phyloP scores from a whole-genome alignment of 1,140 invertebrate species.

The Coenobita brevimanus region DNA sequence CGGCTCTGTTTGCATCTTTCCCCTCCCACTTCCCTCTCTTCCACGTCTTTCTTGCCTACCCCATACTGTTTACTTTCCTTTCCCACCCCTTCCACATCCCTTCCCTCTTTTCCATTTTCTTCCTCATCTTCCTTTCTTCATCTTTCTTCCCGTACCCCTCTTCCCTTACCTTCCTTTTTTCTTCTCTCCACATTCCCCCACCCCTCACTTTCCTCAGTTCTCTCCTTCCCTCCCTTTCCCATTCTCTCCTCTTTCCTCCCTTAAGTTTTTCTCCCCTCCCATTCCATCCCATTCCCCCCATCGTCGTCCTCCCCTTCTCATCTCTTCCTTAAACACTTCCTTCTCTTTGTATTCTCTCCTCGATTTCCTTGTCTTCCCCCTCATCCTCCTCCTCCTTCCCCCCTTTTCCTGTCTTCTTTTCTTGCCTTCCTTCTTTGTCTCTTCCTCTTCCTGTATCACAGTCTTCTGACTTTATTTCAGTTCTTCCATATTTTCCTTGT shows the following conservation, averaged over 20 bases:
- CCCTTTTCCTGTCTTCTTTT: neutral
- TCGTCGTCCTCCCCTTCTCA: neutral
- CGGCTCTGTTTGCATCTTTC: neutral
- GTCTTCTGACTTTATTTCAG: too few relatives aligned
- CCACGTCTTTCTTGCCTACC: too few relatives aligned
- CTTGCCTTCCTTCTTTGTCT: too few relatives aligned
- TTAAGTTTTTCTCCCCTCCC: neutral
- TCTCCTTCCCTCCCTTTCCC: constrained; percentile 1
- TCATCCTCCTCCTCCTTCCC: neutral
- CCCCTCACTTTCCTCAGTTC: neutral
- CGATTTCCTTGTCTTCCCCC: neutral
- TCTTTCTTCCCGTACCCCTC: neutral
- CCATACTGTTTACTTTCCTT: too few relatives aligned
- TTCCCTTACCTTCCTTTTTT: neutral
- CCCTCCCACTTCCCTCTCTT: neutral
- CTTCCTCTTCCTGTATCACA: too few relatives aligned
- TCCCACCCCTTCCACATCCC: too few relatives aligned
- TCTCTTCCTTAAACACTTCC: neutral
- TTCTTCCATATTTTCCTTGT: too few relatives aligned
- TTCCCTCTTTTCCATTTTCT: neutral
- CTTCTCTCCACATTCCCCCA: neutral
- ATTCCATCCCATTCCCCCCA: neutral
- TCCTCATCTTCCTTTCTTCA: neutral
- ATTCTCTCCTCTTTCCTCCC: constrained; percentile 12
- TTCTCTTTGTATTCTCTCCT: neutral